These are phyloP conservation scores for Anoncus sp. DNA, from an alignment of 2,888 invertebrate species.

Conservation along the genomic window DNA sequence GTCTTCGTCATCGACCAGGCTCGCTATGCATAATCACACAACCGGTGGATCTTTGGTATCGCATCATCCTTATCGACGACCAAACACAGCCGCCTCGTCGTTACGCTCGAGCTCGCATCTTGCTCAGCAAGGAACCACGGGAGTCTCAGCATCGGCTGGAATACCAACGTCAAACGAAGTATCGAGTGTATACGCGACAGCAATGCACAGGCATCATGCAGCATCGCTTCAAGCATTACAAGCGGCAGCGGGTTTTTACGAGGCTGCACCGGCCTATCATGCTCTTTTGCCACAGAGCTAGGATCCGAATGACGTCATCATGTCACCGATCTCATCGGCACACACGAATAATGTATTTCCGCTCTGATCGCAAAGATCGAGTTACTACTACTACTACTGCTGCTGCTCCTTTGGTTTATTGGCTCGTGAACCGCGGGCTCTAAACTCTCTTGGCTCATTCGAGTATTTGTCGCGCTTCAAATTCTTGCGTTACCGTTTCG, in stretches of 20 bases:
- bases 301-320: slow-evolving; percentile 49
- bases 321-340: slow-evolving; percentile 43
- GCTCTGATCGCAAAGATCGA: slow-evolving; percentile 33
- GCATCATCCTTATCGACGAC: slow-evolving; percentile 67
- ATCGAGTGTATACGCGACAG: slow-evolving; percentile 78
- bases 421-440: slow-evolving; percentile 12
- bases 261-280: slow-evolving; percentile 79
- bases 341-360: slow-evolving; percentile 50
- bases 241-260: slow-evolving; percentile 77
- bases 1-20: slow-evolving; percentile 67
- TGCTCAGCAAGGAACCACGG: slow-evolving; percentile 68
- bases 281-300: slow-evolving; percentile 80
- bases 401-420: slow-evolving; percentile 30
- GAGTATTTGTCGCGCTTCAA: slow-evolving; percentile 23
- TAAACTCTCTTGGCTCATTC: slow-evolving; percentile 55
- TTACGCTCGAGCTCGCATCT: slow-evolving; percentile 69
- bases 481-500: slow-evolving; percentile 2
- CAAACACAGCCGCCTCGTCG: slow-evolving; percentile 60
- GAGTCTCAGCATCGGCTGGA: slow-evolving; percentile 61
- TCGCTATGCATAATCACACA: slow-evolving; percentile 62
- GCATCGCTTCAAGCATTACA: slow-evolving; percentile 77
- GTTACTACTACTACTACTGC: too few species aligned
- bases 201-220: slow-evolving; percentile 79
- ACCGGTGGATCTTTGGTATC: slow-evolving; percentile 57
- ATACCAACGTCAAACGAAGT: slow-evolving; percentile 66